Conservation (phyloP, 2,113 vertebrate species). For the Gila orcuttii region DNA sequence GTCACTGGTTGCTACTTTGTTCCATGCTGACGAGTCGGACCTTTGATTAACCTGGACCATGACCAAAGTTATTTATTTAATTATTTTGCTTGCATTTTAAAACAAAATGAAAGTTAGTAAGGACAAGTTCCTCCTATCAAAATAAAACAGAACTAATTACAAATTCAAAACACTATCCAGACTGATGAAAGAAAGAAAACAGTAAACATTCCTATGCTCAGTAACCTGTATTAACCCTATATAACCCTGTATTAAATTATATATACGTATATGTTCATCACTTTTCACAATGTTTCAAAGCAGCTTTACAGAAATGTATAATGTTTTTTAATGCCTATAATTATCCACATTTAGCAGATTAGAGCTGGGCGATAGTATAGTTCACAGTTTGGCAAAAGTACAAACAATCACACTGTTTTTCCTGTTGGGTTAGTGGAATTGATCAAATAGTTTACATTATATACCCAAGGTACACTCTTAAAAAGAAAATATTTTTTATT, state of each 20-base stretch:
- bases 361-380: too few species aligned
- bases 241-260: too few species aligned
- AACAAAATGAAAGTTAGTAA: not conserved
- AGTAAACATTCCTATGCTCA: not conserved
- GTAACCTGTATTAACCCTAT: not conserved
- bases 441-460: not conserved
- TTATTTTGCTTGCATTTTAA: not conserved
- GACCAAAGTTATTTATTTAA: not conserved
- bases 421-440: not conserved
- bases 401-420: not conserved
- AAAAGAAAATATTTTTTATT: not conserved
- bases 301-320: too few species aligned
- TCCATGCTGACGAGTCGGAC: conserved; percentile 2
- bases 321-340: too few species aligned
- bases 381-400: not conserved
- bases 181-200: not conserved
- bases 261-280: too few species aligned
- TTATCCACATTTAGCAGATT: too few species aligned
- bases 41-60: conserved; percentile 35
- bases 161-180: not conserved
- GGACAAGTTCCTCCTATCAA: not conserved
- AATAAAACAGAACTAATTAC: conserved; percentile 24
- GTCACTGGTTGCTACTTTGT: conserved; percentile 21
- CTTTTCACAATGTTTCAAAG: too few species aligned
- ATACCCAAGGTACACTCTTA: not conserved